Evolutionary conservation across 2,797 vertebrate species (phyloP).

Genomic region (Falco berigora): DNA sequence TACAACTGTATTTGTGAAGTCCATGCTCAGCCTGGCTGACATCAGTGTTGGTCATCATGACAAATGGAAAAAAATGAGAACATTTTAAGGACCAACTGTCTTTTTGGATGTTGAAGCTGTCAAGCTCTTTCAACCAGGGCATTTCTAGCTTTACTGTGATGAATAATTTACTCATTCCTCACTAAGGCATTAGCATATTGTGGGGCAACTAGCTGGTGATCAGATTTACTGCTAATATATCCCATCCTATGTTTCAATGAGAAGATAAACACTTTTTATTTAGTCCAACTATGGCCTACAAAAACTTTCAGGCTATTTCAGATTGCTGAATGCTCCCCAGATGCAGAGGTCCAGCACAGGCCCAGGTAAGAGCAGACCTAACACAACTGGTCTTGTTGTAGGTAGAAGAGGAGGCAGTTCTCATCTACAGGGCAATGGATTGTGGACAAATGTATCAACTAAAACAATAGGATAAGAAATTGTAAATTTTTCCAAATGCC

Average conservation of each 20-base stretch:
- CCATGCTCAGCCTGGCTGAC: background rate
- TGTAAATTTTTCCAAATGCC: background rate
- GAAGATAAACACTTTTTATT: background rate
- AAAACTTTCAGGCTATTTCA: background rate
- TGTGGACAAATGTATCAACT: background rate
- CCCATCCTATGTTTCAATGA: background rate
- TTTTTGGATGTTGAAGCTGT: background rate
- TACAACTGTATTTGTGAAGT: background rate
- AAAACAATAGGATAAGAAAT: background rate
- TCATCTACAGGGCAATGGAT: background rate
- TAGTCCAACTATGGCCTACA: background rate
- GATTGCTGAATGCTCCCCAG: background rate
- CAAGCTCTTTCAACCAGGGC: background rate
- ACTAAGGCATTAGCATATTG: background rate
- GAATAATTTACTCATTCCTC: background rate
- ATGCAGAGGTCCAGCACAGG: background rate
- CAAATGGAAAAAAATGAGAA: background rate
- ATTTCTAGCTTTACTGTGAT: background rate
- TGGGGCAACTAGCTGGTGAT: background rate
- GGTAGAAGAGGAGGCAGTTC: background rate
- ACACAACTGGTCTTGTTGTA: background rate
- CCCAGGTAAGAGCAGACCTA: background rate
- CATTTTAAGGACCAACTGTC: background rate
- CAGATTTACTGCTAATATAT: background rate
- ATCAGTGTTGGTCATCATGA: background rate